Percentiles rank a stretch among this genome's conserved stretches.
These are phyloP conservation scores for Drosophila pegasa DNA, from an alignment of 2,888 invertebrate species.

Conservation along the genomic window DNA sequence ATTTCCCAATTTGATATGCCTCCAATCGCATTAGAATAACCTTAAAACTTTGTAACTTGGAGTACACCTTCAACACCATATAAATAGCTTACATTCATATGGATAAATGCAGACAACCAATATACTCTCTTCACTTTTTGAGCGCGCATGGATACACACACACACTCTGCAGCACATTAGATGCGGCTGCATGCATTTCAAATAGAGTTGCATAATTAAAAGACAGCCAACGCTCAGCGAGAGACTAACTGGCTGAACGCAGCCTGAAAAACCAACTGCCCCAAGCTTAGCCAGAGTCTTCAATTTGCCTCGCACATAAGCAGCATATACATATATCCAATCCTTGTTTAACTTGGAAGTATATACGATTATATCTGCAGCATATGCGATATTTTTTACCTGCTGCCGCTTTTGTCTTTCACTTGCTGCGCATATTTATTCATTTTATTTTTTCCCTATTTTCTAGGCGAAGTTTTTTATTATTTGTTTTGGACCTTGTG, in stretches of 20 bases:
- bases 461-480: slow-evolving; percentile 11
- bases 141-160: not conserved
- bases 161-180: slow-evolving; percentile 33
- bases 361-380: slow-evolving; percentile 59
- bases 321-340: slow-evolving; percentile 8
- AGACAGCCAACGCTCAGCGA: slow-evolving; percentile 57
- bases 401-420: slow-evolving; percentile 48
- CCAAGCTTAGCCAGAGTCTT: slow-evolving; percentile 1
- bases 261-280: slow-evolving; percentile 9
- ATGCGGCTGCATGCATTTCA: slow-evolving; percentile 53
- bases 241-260: slow-evolving; percentile 15
- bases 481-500: slow-evolving; percentile 7
- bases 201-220: slow-evolving; percentile 71
- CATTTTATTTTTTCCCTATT: slow-evolving; percentile 25
- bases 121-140: not conserved
- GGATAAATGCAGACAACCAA: not conserved
- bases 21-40: too few relatives aligned
- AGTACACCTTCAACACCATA: too few relatives aligned
- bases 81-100: not conserved
- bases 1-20: too few relatives aligned
- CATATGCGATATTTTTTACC: slow-evolving; percentile 32
- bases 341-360: slow-evolving; percentile 42
- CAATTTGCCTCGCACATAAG: not conserved
- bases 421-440: slow-evolving; percentile 31
- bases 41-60: too few relatives aligned